Base-by-base conservation (phyloP, 1,140 invertebrate species). In the Drosophila grimshawi region DNA sequence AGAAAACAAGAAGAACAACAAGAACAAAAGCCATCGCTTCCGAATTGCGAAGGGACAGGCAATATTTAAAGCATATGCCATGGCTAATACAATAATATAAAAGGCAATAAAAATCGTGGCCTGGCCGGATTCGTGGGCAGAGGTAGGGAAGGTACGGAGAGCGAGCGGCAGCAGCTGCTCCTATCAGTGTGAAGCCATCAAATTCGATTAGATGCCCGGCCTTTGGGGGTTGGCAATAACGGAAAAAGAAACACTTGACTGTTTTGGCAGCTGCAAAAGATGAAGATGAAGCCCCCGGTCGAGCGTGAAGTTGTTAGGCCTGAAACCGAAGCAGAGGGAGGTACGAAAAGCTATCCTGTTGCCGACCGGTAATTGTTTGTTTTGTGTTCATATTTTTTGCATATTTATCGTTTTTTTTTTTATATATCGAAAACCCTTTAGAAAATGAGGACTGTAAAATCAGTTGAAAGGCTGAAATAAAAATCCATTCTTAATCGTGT, bases 171-270 rank as follows among this genome's bases (percentile, higher is more conserved):
- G 83, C 83, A 88, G 83, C 83, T 88, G 83, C 73, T 80, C 68
- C 79, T 86, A 86, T 86, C 82, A 86, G 82, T 86, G 82, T 88
- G 82, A 86, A 86, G 82, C 82, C 74, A 88, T 88, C 83, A 78
- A 88, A 89, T 89, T 88, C 83, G 83, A 88, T 88, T 88, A 88
- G 83, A 70, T 74, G 77, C 52, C 53, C 78, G 59, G 29, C 66
- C 64, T 51, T 67, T 61, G 56, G 67, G 65, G 43, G 71, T 46
- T 43, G 65, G 65, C 71, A 69, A 71, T 70, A 76, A 72, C 68
- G 67, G 67, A 65, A 76, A 63, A 45, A 61, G 68, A 76, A 76
- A 72, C 73, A 76, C 73, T 76, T 76, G 67, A 76, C 73, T 71
- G 73, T 72, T 76, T 71, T 71, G 73, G 55, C 73, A 76, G 73